Evolutionary conservation across 1,140 invertebrate species (phyloP), one percentile per base, ranked within the genome.

Genomic region (Ganaspis sp.): DNA sequence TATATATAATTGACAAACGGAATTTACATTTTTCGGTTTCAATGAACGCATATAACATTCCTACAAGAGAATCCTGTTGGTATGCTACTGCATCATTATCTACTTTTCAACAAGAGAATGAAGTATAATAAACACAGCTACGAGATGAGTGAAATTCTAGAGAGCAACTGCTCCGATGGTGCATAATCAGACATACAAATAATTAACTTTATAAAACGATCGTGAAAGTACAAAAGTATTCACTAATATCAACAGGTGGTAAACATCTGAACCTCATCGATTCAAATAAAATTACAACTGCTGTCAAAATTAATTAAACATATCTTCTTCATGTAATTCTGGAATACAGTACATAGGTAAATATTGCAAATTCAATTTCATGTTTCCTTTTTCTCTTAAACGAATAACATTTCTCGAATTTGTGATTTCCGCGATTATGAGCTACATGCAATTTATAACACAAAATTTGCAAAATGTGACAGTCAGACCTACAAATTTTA

Each of bases 61-160:
- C 1, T 11, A 40, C 2, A 53, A 17, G 5, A 53, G 9, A 54
- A 54, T 54, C 21, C 17, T 54, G 53, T 54, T 9, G 9, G 19
- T 54, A 17, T 54, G 53, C 19, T 54, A 11, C 53, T 54, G 19
- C 21, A 54, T 54, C 21, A 64, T 64, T 64, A 64, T 29, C 54
- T 64, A 64, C 54, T 64, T 64, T 64, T 64, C 54, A 26, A 26
- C 54, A 64, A 64, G 54, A 26, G 54, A 64, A 64, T 26, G 21
- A 64, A 64, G 9, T 26, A 26, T 64, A 64, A 64, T n/a, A 23
- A 64, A 29, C 21, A 64, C 54, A 64, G 21, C 12, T 26, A n/a
- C n/a, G 21, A 26, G 54, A 64, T 23, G 23, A 64, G 54, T 26
- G 54, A 64, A 64, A 64, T 64, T 64, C 54, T 64, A 64, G 54